Base-by-base conservation (phyloP, 2,888 invertebrate species). In the Acronicta aceris region DNA sequence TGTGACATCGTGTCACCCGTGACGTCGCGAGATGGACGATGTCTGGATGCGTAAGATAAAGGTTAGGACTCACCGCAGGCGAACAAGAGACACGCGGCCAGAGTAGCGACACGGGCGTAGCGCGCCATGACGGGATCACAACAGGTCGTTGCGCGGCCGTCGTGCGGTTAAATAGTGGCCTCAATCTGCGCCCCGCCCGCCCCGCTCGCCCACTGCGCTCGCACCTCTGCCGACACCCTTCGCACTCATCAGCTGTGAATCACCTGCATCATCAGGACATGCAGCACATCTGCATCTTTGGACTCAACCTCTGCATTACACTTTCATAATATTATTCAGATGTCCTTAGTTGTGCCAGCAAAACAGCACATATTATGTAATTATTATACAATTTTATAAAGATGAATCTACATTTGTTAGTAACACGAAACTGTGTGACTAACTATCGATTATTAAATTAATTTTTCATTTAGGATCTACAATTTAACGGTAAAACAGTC, bases 71-170 rank as follows among this genome's bases (percentile, higher is more conserved):
- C 94, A 95, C 95, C 95, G 95, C 91, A 91, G 89, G 91, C 92
- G 89, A 93, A 89, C 81, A 94, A 92, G 90, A 94, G 93, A 88
- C 94, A 95, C 93, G 93, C 94, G 93, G 92, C 93, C 90, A 95
- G 89, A 91, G 93, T 89, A 92, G 94, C 90, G 93, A 95, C 93
- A 94, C 93, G 93, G 91, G 93, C 95, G 95, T 91, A 91, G 91
- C 93, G 95, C 95, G 94, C 94, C 95, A 95, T 95, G 94, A 90
- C 94, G 93, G 94, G 93, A 93, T 94, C 95, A 94, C 95, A 95
- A 95, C 95, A 95, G 95, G 95, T 94, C 94, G 94, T 84, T 89
- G 93, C 91, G 94, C 93, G 92, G 90, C 90, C 87, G 91, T 87
- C 87, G 89, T 88, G 90, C 91, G 89, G 89, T 95, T 95, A 94